Evolutionary conservation across 2,797 vertebrate genomes (phyloP).

Genomic region (Nannoperca obscura): DNA sequence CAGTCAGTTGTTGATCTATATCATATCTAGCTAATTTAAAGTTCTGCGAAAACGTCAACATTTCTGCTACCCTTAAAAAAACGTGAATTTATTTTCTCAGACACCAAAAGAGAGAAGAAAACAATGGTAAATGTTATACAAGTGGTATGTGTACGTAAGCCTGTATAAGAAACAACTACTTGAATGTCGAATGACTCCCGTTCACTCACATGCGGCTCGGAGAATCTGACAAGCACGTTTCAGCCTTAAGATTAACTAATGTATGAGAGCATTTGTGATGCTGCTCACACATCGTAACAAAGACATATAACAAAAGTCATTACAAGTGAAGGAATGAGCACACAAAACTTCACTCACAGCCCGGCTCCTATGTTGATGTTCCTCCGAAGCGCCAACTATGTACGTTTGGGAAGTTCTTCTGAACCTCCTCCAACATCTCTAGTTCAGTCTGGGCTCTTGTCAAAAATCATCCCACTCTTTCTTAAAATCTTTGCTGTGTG

Average conservation of each 20-base stretch:
- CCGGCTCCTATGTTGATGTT: conserved; percentile 26
- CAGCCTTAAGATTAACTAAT: neutral
- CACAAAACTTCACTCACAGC: conserved; percentile 10
- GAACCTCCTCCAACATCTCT: conserved; percentile 49
- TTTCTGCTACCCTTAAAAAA: too few species aligned
- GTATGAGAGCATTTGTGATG: neutral
- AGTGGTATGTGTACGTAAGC: neutral
- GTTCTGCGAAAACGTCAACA: too few species aligned
- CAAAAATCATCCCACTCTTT: conserved; percentile 43
- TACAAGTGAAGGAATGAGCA: conserved; percentile 32
- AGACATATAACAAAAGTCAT: conserved; percentile 16
- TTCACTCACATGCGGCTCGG: neutral
- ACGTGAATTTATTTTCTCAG: neutral
- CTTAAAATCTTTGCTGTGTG: conserved; percentile 22
- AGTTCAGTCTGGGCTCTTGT: conserved; percentile 36
- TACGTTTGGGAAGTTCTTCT: conserved; percentile 30
- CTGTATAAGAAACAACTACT: neutral
- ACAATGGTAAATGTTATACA: too few species aligned
- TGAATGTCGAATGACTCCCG: neutral
- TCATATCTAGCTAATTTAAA: too few species aligned
- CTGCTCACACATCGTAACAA: neutral
- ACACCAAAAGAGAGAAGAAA: neutral
- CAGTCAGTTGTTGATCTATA: neutral
- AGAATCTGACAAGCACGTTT: neutral
- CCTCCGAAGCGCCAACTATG: conserved; percentile 23